Base-by-base conservation (phyloP, 2,113 vertebrate species). In the Dipodomys spectabilis region DNA sequence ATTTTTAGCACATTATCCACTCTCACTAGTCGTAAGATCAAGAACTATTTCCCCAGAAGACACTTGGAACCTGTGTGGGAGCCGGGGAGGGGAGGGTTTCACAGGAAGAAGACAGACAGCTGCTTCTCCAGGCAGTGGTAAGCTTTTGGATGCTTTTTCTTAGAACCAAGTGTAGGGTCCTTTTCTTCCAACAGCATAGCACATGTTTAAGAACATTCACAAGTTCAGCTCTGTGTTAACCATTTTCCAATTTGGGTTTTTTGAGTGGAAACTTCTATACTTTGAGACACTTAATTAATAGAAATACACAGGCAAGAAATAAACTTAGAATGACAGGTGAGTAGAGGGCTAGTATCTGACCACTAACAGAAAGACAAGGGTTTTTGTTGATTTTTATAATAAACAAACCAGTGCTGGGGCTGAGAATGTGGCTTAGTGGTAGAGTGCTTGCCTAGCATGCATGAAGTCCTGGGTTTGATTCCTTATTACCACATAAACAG, bases 1-100 rank as follows among this genome's bases (percentile, higher is more conserved):
- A n/a, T 57, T 68, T 82, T 82, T 75, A 82, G 74, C 80, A 92
- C 75, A 72, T 82, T 77, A 86, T 91, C 83, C 28, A 73, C 88
- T 67, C 77, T 74, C 20, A 19, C 72, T 69, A 60, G 75, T 23
- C 53, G n/a, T 62, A 75, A 83, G 77, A 95, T 44, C 74, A 60
- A 87, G 62, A 28, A 69, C 60, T 67, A 2, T 64, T 83, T 84
- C n/a, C 45, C n/a, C 71, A 44, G 30, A 89, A 95, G 44, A 79
- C 44, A 39, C 20, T n/a, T 7, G 23, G 90, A 73, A 39, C 27
- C 45, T 49, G 19, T 39, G 22, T 0, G n/a, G 79, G 73, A 91
- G 78, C 23, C 19, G 25, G 35, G 30, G 25, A 28, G 13, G 18
- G 12, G 10, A 3, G 32, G 27, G 23, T 9, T 23, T 7, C 5